A percentile compares a stretch with the other conserved stretches of the same genome.
Evolutionary conservation across 2,797 vertebrate species (phyloP).

Genomic region (Dermochelys coriacea): DNA sequence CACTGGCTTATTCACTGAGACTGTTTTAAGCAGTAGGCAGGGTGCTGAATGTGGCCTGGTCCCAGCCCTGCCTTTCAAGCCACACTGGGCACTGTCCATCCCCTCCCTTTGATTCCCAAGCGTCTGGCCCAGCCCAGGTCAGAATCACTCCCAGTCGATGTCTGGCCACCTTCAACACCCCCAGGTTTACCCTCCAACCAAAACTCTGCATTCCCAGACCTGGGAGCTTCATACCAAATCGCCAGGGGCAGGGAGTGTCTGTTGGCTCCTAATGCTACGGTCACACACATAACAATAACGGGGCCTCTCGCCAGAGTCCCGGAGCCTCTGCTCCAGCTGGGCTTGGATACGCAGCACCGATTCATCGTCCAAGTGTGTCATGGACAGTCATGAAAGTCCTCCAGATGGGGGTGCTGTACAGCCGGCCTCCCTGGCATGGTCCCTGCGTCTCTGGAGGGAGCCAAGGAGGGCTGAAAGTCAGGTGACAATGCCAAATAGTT

Average conservation of each 20-base stretch:
- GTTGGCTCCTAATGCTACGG: too few relatives aligned
- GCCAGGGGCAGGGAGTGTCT: too few relatives aligned
- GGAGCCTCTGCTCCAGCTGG: too few relatives aligned
- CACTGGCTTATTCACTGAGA: background rate
- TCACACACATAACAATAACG: too few relatives aligned
- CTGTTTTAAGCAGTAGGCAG: background rate
- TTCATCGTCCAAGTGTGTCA: too few relatives aligned
- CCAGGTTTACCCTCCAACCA: background rate
- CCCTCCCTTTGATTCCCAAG: background rate
- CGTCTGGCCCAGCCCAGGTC: background rate
- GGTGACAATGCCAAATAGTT: background rate
- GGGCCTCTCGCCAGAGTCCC: too few relatives aligned
- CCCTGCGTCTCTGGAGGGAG: background rate
- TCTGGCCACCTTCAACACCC: background rate
- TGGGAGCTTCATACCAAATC: too few relatives aligned
- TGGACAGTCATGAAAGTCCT: too few relatives aligned
- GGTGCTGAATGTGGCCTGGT: background rate
- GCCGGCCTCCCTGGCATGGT: background rate
- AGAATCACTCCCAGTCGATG: background rate
- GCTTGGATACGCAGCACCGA: too few relatives aligned
- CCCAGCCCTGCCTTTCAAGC: background rate
- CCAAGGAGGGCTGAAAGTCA: background rate
- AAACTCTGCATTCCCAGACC: background rate
- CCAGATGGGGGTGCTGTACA: too few relatives aligned
- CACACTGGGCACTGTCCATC: background rate